Percentiles rank a stretch among this genome's conserved stretches.
These are phyloP conservation scores for Cavia porcellus DNA, from an alignment of 2,113 vertebrate genomes.

Conservation along the genomic window DNA sequence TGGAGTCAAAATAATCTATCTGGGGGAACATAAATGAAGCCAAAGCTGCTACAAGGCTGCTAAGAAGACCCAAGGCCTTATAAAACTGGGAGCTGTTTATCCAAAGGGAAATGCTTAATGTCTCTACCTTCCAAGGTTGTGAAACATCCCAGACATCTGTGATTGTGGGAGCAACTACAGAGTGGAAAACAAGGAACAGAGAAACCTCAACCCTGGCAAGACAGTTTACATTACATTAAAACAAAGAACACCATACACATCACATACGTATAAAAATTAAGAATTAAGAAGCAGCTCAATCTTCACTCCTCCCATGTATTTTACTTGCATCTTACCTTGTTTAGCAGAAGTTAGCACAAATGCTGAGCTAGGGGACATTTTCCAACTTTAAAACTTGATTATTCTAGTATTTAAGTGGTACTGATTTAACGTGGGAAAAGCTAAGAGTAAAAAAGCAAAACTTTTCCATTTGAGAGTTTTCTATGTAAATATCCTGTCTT, in stretches of 20 bases:
- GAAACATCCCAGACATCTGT: constrained; percentile 42
- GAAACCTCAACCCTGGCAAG: background rate
- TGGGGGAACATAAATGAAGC: constrained; percentile 4
- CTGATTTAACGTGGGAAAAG: constrained; percentile 63
- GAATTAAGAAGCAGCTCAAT: background rate
- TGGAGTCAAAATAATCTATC: background rate
- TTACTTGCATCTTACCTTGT: background rate
- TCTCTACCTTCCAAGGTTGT: constrained; percentile 56
- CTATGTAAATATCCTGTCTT: constrained; percentile 73
- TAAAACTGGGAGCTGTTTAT: constrained; percentile 65
- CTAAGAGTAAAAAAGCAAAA: constrained; percentile 44
- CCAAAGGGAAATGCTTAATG: constrained; percentile 66
- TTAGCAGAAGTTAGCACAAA: background rate
- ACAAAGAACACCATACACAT: background rate
- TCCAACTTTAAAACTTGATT: constrained; percentile 45
- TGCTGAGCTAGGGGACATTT: background rate
- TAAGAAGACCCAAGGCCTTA: constrained; percentile 59
- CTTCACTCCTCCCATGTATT: background rate
- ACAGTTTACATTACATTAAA: background rate
- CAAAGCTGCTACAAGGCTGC: constrained; percentile 18
- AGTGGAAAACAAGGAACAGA: background rate
- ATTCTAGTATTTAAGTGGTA: constrained; percentile 16
- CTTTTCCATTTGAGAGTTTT: constrained; percentile 59
- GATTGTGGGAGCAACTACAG: background rate
- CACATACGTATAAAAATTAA: background rate